Base-by-base conservation (phyloP, 2,113 vertebrate species). In the Ia io region DNA sequence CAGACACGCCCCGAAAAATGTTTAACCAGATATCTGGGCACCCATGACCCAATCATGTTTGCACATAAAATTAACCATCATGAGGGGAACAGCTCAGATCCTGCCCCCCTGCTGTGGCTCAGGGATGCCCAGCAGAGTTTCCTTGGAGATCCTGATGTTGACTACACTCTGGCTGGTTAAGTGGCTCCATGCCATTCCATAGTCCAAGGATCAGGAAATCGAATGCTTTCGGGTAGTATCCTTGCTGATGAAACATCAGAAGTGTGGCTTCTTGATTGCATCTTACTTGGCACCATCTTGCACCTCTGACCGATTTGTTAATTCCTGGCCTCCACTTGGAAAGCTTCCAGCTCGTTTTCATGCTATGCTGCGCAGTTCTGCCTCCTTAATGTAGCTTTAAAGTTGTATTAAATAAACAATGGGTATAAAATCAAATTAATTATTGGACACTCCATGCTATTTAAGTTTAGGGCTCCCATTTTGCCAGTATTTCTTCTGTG, bases 391-490 rank as follows among this genome's bases (percentile, higher is more conserved):
- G 11, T 97, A 97, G 96, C 97, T 97, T 98, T 97, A 95, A 97
- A 98, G 97, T 98, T 98, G 94, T 93, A 96, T 98, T 98, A 98
- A 98, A 98, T 98, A 98, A 98, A 97, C 98, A 97, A 98, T 93
- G 97, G 92, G 94, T 97, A 96, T 98, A 94, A 98, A 98, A 97
- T 97, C 94, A 97, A 98, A 98, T 98, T 98, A 98, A 98, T 98
- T 98, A 98, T 97, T 98, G 98, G 98, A 98, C 97, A 98, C 96
- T 98, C 97, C 97, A 97, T 98, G 98, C 98, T 98, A 96, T 96
- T 98, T 98, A 98, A 97, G 98, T 98, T 98, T 98, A 98, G 97
- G 96, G 92, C 98, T 98, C 98, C 98, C 97, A 91, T 98, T 98
- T 97, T 98, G 94, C 97, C 96, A 97, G 84, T 98, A 98, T 98